Evolutionary conservation across 1,140 invertebrate genomes (phyloP), one percentile per base, ranked within the genome.

Genomic region (Hyphantria cunea): DNA sequence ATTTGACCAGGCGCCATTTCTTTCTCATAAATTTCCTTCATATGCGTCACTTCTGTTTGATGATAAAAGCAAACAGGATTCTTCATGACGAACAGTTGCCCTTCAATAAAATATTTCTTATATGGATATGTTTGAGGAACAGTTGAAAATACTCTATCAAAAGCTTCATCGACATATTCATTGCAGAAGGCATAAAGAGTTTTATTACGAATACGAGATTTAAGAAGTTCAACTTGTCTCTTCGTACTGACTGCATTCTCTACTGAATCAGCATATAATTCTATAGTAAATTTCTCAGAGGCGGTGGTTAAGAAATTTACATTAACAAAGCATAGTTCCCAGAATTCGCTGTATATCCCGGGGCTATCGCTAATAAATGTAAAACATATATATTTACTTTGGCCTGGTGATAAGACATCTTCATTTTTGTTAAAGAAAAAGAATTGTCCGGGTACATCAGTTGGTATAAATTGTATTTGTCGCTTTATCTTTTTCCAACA

Each of bases 371-470:
- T 78, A 15, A 86, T 48, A 65, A 86, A 90, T 0, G 79, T 89
- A 48, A 90, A 81, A 25, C 11, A 73, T 48, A 89, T 61, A 25
- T 78, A 54, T 69, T 74, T 86, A 5, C 52, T 69, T 60, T 90
- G 82, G 6, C 88, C 86, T 15, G 88, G 88, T 32, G 63, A 72
- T 17, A 90, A 52, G 0, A 86, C 68, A 65, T 86, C 78, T 80
- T 90, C 86, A 44, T 86, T 89, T 77, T 88, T 89, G 55, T 86
- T 84, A 52, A 90, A 90, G 66, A 84, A 90, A 66, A 89, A 90
- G 6, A 88, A 82, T 76, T 80, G 84, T 31, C 74, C 73, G n/a
- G 74, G 66, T 17, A 54, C 51, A 54, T 82, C 73, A 54, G 83
- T 80, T 3, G 80, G 76, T 52, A 86, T 76, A 53, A 82, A 85